A percentile compares a stretch with the other conserved stretches of the same genome.
Conservation (phyloP, 1,140 invertebrate species). For the Nephila pilipes region DNA sequence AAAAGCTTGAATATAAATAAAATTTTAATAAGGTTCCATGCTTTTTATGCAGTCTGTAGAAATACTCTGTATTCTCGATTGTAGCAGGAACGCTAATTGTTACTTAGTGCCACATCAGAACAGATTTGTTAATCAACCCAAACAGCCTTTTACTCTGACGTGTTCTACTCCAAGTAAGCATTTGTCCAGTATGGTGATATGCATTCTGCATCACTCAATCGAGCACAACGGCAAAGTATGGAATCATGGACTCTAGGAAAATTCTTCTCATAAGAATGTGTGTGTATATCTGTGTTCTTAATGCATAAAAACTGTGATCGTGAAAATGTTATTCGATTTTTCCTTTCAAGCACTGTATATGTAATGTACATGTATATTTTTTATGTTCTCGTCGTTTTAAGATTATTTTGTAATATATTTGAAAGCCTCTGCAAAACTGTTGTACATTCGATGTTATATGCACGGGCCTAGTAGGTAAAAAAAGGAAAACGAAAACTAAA, state of each 20-base stretch:
- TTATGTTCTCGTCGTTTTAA: slow-evolving; percentile 38
- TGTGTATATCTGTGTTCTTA: slow-evolving; percentile 66
- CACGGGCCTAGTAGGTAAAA: slow-evolving; percentile 23
- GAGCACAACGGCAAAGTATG: slow-evolving; percentile 61
- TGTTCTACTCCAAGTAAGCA: slow-evolving; percentile 22
- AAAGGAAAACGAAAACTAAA: not conserved
- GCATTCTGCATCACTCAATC: slow-evolving; percentile 43
- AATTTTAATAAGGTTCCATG: too few species aligned
- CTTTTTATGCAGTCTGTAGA: too few species aligned
- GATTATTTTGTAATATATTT: slow-evolving; percentile 69
- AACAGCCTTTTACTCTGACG: not conserved
- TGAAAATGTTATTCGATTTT: slow-evolving; percentile 1
- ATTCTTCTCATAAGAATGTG: slow-evolving; percentile 39
- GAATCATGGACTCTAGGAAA: slow-evolving; percentile 54
- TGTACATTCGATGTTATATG: slow-evolving; percentile 59
- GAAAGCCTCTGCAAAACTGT: slow-evolving; percentile 38
- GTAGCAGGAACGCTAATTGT: too few species aligned
- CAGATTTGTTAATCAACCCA: not conserved
- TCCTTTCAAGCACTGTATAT: slow-evolving; percentile 63
- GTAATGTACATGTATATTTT: slow-evolving; percentile 66
- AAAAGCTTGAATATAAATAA: too few species aligned
- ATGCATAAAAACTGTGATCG: slow-evolving; percentile 67
- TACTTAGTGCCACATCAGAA: too few species aligned
- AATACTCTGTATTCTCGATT: too few species aligned
- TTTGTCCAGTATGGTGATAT: slow-evolving; percentile 63